Evolutionary conservation across 2,888 invertebrate species (phyloP), one percentile per base, ranked within the genome.

Genomic region (Dioctria linearis): DNA sequence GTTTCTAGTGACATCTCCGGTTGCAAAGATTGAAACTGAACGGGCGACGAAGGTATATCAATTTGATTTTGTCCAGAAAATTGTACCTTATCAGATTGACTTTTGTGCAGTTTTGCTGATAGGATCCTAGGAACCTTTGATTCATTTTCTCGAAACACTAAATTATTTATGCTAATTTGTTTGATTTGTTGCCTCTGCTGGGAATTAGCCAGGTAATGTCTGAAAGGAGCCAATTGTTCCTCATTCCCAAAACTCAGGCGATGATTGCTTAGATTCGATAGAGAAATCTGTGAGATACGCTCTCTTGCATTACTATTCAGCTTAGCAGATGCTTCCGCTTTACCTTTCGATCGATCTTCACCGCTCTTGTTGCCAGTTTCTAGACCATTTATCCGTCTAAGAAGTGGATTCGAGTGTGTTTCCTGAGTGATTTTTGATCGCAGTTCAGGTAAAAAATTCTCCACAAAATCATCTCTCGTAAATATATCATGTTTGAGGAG

Each of bases 401-500:
- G 84, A 42, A 92, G 85, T 1, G 91, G 91, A 85, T 91, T 91
- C 5, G 85, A 90, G 85, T 91, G 90, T 82, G 92, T 90, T 85
- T 94, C 93, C 84, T 91, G 91, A 49, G 92, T 91, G 9, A 94
- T 90, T 86, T 92, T 92, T 82, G 92, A 91, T 65, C 92, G 88
- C 4, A 95, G 88, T 82, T 93, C 92, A 0, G 91, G 91, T n/a
- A 93, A 90, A 86, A 94, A 94, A 81, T 89, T 91, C 39, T 93
- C 93, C 5, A 91, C 90, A 84, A 95, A 95, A 40, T 91, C 90
- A 71, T 95, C 94, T 82, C 91, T 90, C 2, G 90, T 90, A 86
- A 95, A 95, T 85, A 93, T 93, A 81, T 88, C 87, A 85, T 94
- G 94, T 66, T 92, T 90, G 6, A 95, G 88, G n/a, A 95, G 89